Evolutionary conservation across 2,113 vertebrate species (phyloP), one percentile per base, ranked within the genome.

Genomic region (Anarhynchus alexandrinus): DNA sequence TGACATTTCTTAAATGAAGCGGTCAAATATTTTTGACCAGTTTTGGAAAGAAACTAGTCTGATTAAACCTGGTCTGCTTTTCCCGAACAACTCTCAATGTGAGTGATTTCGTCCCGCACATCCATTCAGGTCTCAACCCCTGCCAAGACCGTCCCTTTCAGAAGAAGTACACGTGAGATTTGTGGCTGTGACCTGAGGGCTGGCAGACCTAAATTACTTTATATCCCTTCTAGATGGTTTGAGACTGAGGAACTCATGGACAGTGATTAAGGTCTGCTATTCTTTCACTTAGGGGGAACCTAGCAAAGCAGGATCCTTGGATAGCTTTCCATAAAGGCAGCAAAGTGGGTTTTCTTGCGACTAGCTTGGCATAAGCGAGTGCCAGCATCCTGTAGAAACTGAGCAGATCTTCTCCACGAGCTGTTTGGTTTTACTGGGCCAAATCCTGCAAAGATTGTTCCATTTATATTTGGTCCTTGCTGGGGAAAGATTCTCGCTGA

Each of bases 351-450:
- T 83, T 90, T 54, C 72, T 40, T 26, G 54, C 10, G 9, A 45
- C 65, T 59, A 69, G 52, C 78, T 91, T 87, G 86, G 73, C 70
- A 52, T 22, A 10, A 90, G 67, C 3, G 9, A 82, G 81, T 91
- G 83, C 83, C 86, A 95, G 87, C 43, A 18, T 72, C 83, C 77
- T 85, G 82, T 34, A 77, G 89, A 81, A 94, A 11, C 58, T 6
- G 4, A 66, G 51, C n/a, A 93, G 80, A 90, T 88, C 85, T 93
- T 78, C 72, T 84, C 86, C 62, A 71, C 2, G 10, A 59, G 83
- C 84, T 83, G 73, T 90, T 96, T 87, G 58, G 65, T 77, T 91
- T 86, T 81, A 51, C 49, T 92, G 91, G 88, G 43, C 64, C 59
- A 88, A 61, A 84, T 91, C 73, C 73, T 84, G 54, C 74, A 74